Evolutionary conservation across 1,140 invertebrate species (phyloP).

Genomic region (Brachionus plicatilis): DNA sequence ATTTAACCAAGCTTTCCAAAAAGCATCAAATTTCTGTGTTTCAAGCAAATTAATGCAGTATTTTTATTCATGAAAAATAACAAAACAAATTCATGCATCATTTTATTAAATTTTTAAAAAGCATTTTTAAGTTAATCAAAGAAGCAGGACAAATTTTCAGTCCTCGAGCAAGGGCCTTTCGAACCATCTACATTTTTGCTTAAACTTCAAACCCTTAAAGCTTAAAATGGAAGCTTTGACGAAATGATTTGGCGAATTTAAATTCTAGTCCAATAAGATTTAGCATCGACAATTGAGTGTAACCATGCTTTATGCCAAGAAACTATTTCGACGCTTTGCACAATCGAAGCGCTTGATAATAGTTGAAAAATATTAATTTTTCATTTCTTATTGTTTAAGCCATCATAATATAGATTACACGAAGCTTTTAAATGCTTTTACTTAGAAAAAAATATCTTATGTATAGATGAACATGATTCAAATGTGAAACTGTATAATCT

Average conservation of each 20-base stretch:
- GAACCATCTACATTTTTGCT: not conserved
- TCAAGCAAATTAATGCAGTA: not conserved
- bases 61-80: not conserved
- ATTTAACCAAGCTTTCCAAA: not conserved
- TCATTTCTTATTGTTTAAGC: not conserved
- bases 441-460: not conserved
- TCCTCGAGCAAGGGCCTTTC: not conserved
- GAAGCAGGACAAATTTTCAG: not conserved
- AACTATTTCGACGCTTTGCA: not conserved
- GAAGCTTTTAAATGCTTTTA: not conserved
- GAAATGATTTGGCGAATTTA: not conserved
- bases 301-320: not conserved
- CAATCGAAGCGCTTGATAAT: not conserved
- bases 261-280: not conserved
- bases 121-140: constrained; percentile 7
- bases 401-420: not conserved
- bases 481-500: constrained; percentile 11
- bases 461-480: constrained; percentile 14
- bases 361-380: not conserved
- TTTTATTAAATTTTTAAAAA: not conserved
- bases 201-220: not conserved
- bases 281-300: not conserved
- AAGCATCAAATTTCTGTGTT: not conserved
- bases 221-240: not conserved
- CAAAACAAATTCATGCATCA: not conserved